Evolutionary conservation across 2,113 vertebrate species (phyloP).

Genomic region (Clarias magur): DNA sequence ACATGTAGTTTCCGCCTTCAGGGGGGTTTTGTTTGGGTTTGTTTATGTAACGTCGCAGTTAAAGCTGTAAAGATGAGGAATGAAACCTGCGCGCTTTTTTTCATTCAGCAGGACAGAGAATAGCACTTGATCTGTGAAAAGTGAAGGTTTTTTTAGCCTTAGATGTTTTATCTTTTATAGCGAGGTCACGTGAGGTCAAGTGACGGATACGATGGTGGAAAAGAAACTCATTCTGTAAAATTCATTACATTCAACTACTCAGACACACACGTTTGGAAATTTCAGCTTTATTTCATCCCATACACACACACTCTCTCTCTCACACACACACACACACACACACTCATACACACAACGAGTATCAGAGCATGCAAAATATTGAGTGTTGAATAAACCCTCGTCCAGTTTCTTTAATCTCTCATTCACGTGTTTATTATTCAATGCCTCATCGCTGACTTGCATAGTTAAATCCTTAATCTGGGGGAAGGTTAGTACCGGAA

Average conservation of each 20-base stretch:
- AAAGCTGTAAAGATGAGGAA: neutral
- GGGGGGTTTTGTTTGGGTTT: too few species aligned
- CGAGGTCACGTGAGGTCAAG: neutral
- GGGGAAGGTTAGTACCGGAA: conserved; percentile 47
- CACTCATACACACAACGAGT: conserved; percentile 12
- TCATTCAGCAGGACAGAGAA: neutral
- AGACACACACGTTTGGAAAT: conserved; percentile 21
- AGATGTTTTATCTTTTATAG: neutral
- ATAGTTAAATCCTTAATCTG: conserved; percentile 39
- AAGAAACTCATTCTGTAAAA: neutral
- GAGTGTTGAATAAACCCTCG: conserved; percentile 22
- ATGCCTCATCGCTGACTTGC: conserved; percentile 41
- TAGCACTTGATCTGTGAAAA: neutral
- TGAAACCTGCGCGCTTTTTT: neutral
- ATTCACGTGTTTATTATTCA: conserved; percentile 14
- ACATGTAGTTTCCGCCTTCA: too few species aligned
- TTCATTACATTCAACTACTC: neutral
- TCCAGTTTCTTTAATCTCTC: neutral
- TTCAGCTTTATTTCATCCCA: conserved; percentile 46
- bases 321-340: neutral
- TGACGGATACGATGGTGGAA: neutral
- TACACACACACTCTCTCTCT: conserved; percentile 29
- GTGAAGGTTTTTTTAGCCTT: too few species aligned
- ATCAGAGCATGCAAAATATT: conserved; percentile 47
- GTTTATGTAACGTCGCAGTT: too few species aligned